Base-by-base conservation (phyloP, 2,888 invertebrate genomes). In the Lepidocyrtoides sp. region DNA sequence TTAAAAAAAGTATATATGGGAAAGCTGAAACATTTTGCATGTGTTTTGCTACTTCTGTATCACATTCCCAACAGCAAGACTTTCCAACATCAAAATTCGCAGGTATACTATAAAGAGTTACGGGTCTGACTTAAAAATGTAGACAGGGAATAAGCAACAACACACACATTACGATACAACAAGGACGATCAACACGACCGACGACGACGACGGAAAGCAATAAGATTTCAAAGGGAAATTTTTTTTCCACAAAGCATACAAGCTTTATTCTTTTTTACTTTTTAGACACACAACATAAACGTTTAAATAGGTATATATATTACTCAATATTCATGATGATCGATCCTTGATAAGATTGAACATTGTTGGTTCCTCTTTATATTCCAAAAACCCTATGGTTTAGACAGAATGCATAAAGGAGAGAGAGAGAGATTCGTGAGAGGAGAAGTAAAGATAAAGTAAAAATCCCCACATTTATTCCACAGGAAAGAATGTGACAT, bases 251-350 rank as follows among this genome's bases (percentile, higher is more conserved):
- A 10, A 51, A 29, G 29, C n/a, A 48, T 72, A 17, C 20, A 17
- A 2, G 41, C 2, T 29, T 51, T 77, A 14, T 17, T 75, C 48
- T 44, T 17, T 36, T 44, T 44, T 72, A 12, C 29, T 5, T 29
- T 14, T 41, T 3, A 14, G 20, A 36, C n/a, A 20, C 60, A 29
- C 23, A 32, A 29, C 48, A 44, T 51, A 77, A 77, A 77, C 26
- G 48, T 44, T 75, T 75, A 77, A 51, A 77, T 77, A 32, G 51
- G 29, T 32, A 77, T 20, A n/a, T n/a, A 77, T 48, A 75, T 75
- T 75, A 26, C 75, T 75, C 75, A 75, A 75, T 75, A 77, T 77
- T 77, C 77, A 51, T 14, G 48, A 51, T 77, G 51, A 51, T 77
- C 77, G 77, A 77, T 77, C 54, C 48, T 29, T 48, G 29, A 77